Percentiles rank a stretch among this genome's conserved stretches.
Evolutionary conservation across 2,113 vertebrate species (phyloP).

Genomic region (Motacilla alba): DNA sequence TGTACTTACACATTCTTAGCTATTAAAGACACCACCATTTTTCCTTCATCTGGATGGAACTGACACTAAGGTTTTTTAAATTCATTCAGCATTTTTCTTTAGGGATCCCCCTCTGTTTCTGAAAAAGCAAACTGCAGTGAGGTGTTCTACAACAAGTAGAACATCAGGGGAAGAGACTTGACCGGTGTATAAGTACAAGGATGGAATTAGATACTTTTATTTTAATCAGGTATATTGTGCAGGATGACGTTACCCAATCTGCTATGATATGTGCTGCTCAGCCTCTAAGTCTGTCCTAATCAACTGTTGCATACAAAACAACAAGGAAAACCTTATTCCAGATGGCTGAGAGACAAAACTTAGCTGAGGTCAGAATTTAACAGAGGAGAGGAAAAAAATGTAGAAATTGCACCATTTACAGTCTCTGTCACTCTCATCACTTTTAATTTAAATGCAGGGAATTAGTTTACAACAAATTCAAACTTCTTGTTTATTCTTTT

Average conservation of each 20-base stretch:
- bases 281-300: background rate
- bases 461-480: background rate
- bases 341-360: background rate
- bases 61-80: background rate
- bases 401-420: background rate
- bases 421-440: background rate
- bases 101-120: background rate
- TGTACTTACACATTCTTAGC: background rate
- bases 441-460: background rate
- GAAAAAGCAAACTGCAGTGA: background rate
- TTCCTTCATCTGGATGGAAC: background rate
- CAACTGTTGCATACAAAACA: background rate
- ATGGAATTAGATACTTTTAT: background rate
- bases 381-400: background rate
- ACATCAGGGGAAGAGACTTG: background rate
- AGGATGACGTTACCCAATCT: background rate
- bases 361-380: background rate
- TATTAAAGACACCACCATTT: background rate
- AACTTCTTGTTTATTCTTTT: background rate
- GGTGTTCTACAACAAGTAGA: background rate
- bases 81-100: background rate
- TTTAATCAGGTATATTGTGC: background rate
- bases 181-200: background rate
- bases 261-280: background rate
- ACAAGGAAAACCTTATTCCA: background rate